Conservation (phyloP, 1,140 invertebrate species). For the Drepana arcuata region DNA sequence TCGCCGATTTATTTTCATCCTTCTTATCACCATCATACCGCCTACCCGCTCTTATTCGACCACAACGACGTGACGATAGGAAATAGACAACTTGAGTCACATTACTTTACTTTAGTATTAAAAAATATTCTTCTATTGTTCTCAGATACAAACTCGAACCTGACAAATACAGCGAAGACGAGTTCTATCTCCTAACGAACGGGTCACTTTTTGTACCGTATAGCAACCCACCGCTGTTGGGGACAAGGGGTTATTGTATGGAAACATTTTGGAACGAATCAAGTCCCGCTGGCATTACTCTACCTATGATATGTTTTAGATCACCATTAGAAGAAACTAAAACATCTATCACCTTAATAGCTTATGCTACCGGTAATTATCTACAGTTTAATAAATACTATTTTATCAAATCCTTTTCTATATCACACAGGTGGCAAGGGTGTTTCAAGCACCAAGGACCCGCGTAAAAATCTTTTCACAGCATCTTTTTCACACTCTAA, state of each 20-base stretch:
- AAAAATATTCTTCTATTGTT: too few relatives aligned
- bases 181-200: constrained; percentile 73
- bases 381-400: too few relatives aligned
- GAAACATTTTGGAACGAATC: constrained; percentile 64
- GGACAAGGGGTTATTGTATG: constrained; percentile 72
- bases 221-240: constrained; percentile 55
- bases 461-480: too few relatives aligned
- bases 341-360: constrained; percentile 44
- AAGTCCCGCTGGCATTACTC: constrained; percentile 41
- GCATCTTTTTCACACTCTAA: too few relatives aligned
- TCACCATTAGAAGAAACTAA: constrained; percentile 33
- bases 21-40: too few relatives aligned
- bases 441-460: too few relatives aligned
- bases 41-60: too few relatives aligned
- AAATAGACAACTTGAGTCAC: too few relatives aligned
- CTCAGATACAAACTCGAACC: constrained; percentile 73
- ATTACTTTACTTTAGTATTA: too few relatives aligned
- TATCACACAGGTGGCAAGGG: neutral
- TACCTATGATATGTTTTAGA: constrained; percentile 65
- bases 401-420: too few relatives aligned
- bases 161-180: constrained; percentile 60
- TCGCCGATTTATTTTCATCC: too few relatives aligned
- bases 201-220: constrained; percentile 73
- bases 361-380: constrained; percentile 52
- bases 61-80: too few relatives aligned